Evolutionary conservation across 1,140 invertebrate genomes (phyloP), one percentile per base, ranked within the genome.

Genomic region (Saccostrea echinata): DNA sequence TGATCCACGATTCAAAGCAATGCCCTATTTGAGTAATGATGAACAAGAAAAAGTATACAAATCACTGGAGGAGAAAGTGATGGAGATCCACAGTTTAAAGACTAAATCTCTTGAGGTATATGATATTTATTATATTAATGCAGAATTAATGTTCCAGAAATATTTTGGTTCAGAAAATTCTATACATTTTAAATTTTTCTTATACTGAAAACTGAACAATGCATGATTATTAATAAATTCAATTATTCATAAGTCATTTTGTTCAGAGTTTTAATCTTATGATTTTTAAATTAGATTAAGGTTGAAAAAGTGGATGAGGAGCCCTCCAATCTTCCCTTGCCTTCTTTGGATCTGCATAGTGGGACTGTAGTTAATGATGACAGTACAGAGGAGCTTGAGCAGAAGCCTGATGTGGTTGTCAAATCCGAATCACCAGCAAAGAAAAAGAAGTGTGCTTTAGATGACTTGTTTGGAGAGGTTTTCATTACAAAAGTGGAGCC

Each of bases 391-490:
- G 53, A 55, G 3, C 18, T 55, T 13, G 53, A 55, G 30, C 53
- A 21, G 55, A 51, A 84, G 55, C 35, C 4, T 35, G 52, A 52
- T 52, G 52, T 52, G n/a, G n/a, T n/a, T 82, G 87, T 55, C 16
- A 21, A 18, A n/a, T 43, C 27, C n/a, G 30, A 84, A 35, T 57
- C 83, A 24, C n/a, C 51, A 21, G 21, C 3, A 68, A 52, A 76
- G 53, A 84, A 85, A 55, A 16, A 18, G 21, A 71, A 76, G 21
- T 43, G 35, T 53, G 71, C 76, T 1, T 12, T 85, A 35, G 30
- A 55, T 85, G 76, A 85, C 18, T 57, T 85, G 9, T 85, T 85
- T 85, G 87, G 87, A 16, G 84, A 86, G 21, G 80, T 86, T 6
- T 86, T 86, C 76, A 43, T 86, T 13, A 88, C 87, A 43, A 76